Base-by-base conservation (phyloP, 2,113 vertebrate species). In the Oreochromis spilurus region DNA sequence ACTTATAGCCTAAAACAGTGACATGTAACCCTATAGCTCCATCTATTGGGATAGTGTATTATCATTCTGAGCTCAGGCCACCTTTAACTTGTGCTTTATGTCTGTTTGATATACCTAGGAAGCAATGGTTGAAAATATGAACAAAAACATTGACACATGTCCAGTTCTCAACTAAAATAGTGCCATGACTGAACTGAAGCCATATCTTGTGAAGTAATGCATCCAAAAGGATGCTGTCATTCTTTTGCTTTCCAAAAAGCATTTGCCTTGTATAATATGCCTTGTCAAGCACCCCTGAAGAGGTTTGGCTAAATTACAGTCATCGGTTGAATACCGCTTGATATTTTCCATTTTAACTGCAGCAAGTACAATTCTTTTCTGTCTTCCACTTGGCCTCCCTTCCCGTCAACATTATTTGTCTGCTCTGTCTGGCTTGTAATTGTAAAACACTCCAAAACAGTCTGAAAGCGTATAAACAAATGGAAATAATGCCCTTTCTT, bases 271-370 rank as follows among this genome's bases (percentile, higher is more conserved):
- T 89, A 91, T 91, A 89, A 91, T 88, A 90, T 88, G 84, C 83
- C 79, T 93, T 79, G 88, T 92, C 89, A 91, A 94, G 89, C 84
- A 84, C 62, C 84, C 75, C 79, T 89, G 84, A 91, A 92, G 87
- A 90, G 91, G 48, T 91, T 88, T 88, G 84, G 87, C 89, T 92
- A 95, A 95, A 94, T 95, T 92, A 90, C 91, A 92, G 87, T 91
- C 83, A 92, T 93, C 14, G 38, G 82, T 81, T 94, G 90, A 94
- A 94, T 90, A 88, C 70, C 0, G 86, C 89, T 92, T 90, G 88
- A 92, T 94, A 92, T 93, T 93, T 94, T 90, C 89, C 83, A 88
- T 93, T 93, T 88, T 79, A 89, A 88, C 87, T 84, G 82, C 87
- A 54, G 81, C 14, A 17, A 84, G 79, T 84, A 92, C 87, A 92